A percentile compares a stretch with the other conserved stretches of the same genome.
Conservation (phyloP, 2,797 vertebrate genomes). For the Pipistrellus pipistrellus region DNA sequence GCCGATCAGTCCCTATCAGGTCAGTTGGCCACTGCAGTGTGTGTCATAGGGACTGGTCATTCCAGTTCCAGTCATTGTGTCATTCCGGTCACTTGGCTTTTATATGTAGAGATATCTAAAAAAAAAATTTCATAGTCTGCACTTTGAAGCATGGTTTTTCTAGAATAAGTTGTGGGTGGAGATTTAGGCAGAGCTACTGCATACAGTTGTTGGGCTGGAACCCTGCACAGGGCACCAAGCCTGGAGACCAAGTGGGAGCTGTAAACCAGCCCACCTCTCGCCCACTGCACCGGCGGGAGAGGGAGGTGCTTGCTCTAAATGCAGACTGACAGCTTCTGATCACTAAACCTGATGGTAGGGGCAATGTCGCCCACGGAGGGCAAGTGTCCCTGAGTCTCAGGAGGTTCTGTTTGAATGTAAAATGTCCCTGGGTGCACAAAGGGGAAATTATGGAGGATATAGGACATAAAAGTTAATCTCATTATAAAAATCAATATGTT, state of each 20-base stretch:
- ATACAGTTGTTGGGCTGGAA: background rate
- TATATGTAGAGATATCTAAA: background rate
- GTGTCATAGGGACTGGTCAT: too few relatives aligned
- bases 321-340: background rate
- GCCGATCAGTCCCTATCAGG: too few relatives aligned
- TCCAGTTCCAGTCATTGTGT: too few relatives aligned
- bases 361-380: background rate
- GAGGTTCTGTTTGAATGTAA: background rate
- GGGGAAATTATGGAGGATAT: background rate
- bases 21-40: too few relatives aligned
- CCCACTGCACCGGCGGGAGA: accelerated
- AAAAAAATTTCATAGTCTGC: too few relatives aligned
- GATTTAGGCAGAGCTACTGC: background rate
- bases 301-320: background rate
- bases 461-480: background rate
- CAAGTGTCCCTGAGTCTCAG: background rate
- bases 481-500: background rate
- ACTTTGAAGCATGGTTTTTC: background rate
- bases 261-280: background rate
- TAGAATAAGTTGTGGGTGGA: background rate
- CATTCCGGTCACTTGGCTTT: too few relatives aligned
- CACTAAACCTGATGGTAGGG: background rate
- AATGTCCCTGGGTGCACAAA: background rate
- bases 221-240: background rate
- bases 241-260: background rate